A percentile compares a stretch with the other conserved stretches of the same genome.
Evolutionary conservation across 2,113 vertebrate species (phyloP).

Genomic region (Ctenodactylus gundi): DNA sequence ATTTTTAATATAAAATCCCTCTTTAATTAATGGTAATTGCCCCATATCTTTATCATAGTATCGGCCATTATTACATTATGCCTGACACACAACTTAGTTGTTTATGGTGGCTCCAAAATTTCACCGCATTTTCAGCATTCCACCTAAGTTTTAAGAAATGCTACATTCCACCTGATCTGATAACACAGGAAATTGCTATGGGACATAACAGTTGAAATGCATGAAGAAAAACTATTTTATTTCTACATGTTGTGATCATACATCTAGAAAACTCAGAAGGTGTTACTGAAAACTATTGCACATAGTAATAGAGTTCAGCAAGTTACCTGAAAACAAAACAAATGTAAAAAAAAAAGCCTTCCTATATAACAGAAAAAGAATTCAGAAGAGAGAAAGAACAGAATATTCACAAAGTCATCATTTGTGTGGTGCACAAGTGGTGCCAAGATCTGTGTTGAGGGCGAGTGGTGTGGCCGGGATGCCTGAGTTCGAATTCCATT

Average conservation of each 20-base stretch:
- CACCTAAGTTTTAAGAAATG: background rate
- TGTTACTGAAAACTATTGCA: background rate
- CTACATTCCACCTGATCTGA: background rate
- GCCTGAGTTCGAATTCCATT: background rate
- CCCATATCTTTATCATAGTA: background rate
- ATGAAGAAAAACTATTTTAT: background rate
- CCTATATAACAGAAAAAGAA: background rate
- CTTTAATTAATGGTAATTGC: conserved; percentile 41
- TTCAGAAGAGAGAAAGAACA: conserved; percentile 9
- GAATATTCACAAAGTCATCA: background rate
- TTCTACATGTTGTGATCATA: background rate
- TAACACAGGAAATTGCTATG: background rate
- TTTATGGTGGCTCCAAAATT: background rate
- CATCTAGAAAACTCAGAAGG: background rate
- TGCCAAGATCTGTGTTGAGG: no score
- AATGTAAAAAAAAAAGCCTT: conserved; percentile 26
- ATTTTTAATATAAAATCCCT: conserved; percentile 52
- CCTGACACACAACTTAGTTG: background rate
- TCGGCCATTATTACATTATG: background rate
- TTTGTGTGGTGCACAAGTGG: background rate
- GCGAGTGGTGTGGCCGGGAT: background rate
- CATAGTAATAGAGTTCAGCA: conserved; percentile 22
- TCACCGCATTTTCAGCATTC: background rate
- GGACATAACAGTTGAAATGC: background rate
- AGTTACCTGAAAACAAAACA: background rate